Conservation (phyloP, 2,888 invertebrate species). For the Xylophagus ater region DNA sequence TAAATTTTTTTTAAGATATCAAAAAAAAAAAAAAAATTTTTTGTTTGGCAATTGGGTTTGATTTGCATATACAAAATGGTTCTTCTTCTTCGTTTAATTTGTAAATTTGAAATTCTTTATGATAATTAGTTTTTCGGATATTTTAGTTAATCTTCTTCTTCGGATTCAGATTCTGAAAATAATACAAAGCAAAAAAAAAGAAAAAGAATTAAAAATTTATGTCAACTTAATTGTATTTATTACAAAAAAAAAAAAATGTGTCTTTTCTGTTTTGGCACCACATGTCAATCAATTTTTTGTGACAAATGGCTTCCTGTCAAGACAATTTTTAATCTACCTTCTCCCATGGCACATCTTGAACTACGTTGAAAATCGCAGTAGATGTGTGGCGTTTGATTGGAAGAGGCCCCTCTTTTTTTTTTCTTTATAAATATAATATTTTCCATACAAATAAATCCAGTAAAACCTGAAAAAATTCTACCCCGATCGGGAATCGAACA, state of each 20-base stretch:
- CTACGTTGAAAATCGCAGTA: not conserved
- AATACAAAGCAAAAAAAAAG: constrained; percentile 11
- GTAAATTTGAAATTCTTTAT: no score
- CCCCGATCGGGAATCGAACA: no score
- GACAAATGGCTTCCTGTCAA: constrained; percentile 15
- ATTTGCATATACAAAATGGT: no score
- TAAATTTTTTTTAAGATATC: no score
- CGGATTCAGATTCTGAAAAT: constrained; percentile 37
- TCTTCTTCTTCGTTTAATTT: no score
- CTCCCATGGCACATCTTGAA: constrained; percentile 8
- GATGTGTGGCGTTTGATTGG: constrained; percentile 8
- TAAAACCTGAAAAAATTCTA: no score
- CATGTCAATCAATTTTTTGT: constrained; percentile 2
- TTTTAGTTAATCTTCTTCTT: constrained; percentile 32
- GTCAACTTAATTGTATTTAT: constrained; percentile 3
- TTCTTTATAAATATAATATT: no score
- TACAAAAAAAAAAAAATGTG: constrained; percentile 6
- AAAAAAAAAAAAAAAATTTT: no score
- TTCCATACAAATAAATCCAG: no score
- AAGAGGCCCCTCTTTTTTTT: no score
- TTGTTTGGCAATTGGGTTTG: no score
- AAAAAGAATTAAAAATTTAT: constrained; percentile 2
- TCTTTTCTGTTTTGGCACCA: constrained; percentile 13
- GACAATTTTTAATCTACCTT: constrained; percentile 13
- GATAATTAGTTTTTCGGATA: no score